Evolutionary conservation across 2,888 invertebrate species (phyloP), one percentile per base, ranked within the genome.

Genomic region (Folsomia manolachei): DNA sequence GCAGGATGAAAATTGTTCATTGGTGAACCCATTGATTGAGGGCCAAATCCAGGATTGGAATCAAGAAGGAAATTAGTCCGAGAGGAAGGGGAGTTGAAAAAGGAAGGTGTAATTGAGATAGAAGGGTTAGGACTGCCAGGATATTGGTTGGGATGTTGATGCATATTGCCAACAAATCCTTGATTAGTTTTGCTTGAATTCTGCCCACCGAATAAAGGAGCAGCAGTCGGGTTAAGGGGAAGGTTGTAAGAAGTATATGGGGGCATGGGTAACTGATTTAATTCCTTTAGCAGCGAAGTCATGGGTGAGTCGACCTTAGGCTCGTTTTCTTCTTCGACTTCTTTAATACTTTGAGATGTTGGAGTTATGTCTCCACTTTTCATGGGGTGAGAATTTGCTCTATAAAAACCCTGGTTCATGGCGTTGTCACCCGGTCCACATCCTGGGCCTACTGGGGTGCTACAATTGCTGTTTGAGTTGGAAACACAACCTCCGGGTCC

Each of bases 51-150:
- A n/a, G n/a, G n/a, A n/a, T n/a, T 66, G 39, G 39, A 63, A 14
- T 19, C 23, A n/a, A 56, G 51, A 21, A 66, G 60, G 25, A 56
- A 67, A n/a, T 21, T 67, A 56, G 19, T 67, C n/a, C n/a, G n/a
- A 18, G 26, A 18, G 52, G 51, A 66, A 7, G 67, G 67, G 27
- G 67, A 67, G 56, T 53, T 25, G 60, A 67, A 67, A 67, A 52
- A 67, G 53, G 4, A 21, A 21, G 56, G 39, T 67, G 67, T 67
- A 67, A 67, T 67, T 67, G 67, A 67, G 67, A 67, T 52, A n/a
- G 24, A 21, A 56, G 67, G 67, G 14, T 67, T 67, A 19, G 67
- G 53, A 26, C 25, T 56, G 51, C 26, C 24, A 2, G 62, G 62
- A 23, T 62, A 24, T 24, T 23, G 26, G n/a, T n/a, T n/a, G n/a